Evolutionary conservation across 1,140 invertebrate species (phyloP).

Genomic region (Drosophila bipectinata): DNA sequence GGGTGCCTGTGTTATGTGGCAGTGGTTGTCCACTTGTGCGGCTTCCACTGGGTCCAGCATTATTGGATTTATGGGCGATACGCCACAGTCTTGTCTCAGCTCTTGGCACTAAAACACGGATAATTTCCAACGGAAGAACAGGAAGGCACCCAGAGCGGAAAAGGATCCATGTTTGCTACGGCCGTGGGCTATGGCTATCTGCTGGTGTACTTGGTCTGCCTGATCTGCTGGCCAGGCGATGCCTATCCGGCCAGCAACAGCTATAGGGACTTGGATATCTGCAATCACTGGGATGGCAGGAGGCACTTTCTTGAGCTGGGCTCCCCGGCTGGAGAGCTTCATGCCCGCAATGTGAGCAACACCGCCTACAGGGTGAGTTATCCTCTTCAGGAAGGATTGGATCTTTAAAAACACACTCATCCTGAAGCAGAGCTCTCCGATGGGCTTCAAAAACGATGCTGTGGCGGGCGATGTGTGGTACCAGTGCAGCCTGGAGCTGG

Average conservation of each 20-base stretch:
- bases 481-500: slow-evolving; percentile 88
- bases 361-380: slow-evolving; percentile 75
- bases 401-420: not conserved
- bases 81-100: slow-evolving; percentile 58
- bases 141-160: slow-evolving; percentile 17
- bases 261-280: slow-evolving; percentile 86
- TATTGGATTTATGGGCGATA: slow-evolving; percentile 66
- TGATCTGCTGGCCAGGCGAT: slow-evolving; percentile 42
- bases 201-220: slow-evolving; percentile 49
- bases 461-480: slow-evolving; percentile 77
- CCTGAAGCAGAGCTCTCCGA: slow-evolving; percentile 62
- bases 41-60: slow-evolving; percentile 55
- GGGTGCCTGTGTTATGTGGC: slow-evolving; percentile 22
- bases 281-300: slow-evolving; percentile 86
- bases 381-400: not conserved
- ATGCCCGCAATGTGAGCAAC: slow-evolving; percentile 85
- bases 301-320: slow-evolving; percentile 87
- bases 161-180: slow-evolving; percentile 43
- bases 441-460: slow-evolving; percentile 55
- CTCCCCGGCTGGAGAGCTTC: slow-evolving; percentile 85
- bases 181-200: slow-evolving; percentile 62
- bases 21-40: slow-evolving; percentile 54
- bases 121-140: slow-evolving; percentile 18
- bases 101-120: slow-evolving; percentile 34
- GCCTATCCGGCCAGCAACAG: slow-evolving; percentile 67